These are phyloP conservation scores for Papilio polytes DNA, from an alignment of 1,140 invertebrate species.

Conservation along the genomic window DNA sequence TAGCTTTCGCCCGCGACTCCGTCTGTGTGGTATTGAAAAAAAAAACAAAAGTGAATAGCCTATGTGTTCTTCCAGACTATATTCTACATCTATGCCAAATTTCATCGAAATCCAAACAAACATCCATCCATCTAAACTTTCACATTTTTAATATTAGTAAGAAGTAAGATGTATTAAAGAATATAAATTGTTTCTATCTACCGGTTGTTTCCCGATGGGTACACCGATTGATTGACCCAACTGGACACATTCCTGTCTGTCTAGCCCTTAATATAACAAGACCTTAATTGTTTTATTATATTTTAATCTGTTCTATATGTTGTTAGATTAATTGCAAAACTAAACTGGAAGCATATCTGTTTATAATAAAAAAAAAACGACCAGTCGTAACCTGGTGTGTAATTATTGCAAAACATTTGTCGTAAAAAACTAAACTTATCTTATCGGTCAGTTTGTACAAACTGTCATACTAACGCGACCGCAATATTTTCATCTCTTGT, in stretches of 20 bases:
- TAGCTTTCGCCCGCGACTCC: too few relatives aligned
- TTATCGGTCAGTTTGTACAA: slow-evolving; percentile 32
- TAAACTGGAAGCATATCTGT: neutral
- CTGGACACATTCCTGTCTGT: too few relatives aligned
- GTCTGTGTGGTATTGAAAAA: too few relatives aligned
- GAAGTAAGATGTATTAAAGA: too few relatives aligned
- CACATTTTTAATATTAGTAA: too few relatives aligned
- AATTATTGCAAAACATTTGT: slow-evolving; percentile 36
- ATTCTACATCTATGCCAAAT: too few relatives aligned
- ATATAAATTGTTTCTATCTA: too few relatives aligned
- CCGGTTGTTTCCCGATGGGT: too few relatives aligned
- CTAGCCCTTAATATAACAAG: neutral
- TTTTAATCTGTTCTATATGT: neutral
- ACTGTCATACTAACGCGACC: slow-evolving; percentile 22
- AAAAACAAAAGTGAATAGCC: too few relatives aligned
- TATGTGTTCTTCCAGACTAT: too few relatives aligned
- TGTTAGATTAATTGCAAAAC: neutral
- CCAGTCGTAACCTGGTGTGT: slow-evolving; percentile 10
- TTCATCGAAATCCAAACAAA: too few relatives aligned
- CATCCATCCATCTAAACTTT: too few relatives aligned
- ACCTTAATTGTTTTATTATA: neutral
- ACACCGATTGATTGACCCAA: neutral
- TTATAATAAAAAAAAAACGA: slow-evolving; percentile 1
- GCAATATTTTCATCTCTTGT: slow-evolving; percentile 38
- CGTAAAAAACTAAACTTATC: slow-evolving; percentile 35